A percentile compares a stretch with the other conserved stretches of the same genome.
Conservation (phyloP, 2,113 vertebrate species). For the Carollia perspicillata region DNA sequence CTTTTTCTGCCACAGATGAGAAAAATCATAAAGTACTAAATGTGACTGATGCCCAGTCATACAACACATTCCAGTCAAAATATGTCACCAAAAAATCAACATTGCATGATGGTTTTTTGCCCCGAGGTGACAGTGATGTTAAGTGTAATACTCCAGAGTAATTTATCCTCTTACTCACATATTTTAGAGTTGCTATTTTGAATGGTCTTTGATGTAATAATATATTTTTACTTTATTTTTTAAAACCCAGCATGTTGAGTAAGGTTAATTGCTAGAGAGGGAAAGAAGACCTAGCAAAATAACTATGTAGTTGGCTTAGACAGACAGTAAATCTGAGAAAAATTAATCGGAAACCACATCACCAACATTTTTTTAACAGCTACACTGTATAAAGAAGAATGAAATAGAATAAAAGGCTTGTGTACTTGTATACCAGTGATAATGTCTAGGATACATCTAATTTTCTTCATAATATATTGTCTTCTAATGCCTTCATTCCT, state of each 20-base stretch:
- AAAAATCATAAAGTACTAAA: not conserved
- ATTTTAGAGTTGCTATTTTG: conserved; percentile 42
- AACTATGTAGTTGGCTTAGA: not conserved
- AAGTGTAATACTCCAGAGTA: not conserved
- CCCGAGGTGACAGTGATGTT: not conserved
- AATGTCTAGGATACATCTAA: not conserved
- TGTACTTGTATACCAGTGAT: not conserved
- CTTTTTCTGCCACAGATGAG: conserved; percentile 1
- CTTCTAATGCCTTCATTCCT: not conserved
- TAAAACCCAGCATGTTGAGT: not conserved
- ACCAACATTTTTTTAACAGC: not conserved
- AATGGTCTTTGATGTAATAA: conserved; percentile 21
- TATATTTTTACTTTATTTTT: conserved; percentile 11
- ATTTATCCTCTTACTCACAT: conserved; percentile 34
- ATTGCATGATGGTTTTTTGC: not conserved
- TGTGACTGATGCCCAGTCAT: not conserved
- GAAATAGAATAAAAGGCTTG: conserved; percentile 11
- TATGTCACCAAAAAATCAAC: not conserved
- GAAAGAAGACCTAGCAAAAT: conserved; percentile 29
- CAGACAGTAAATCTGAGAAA: not conserved
- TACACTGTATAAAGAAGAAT: not conserved
- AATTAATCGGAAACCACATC: not conserved
- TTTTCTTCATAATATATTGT: not conserved
- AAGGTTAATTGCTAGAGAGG: conserved; percentile 10
- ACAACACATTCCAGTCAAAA: conserved; percentile 42